Evolutionary conservation across 1,140 invertebrate genomes (phyloP), one percentile per base, ranked within the genome.

Genomic region (Armadillidium nasatum): DNA sequence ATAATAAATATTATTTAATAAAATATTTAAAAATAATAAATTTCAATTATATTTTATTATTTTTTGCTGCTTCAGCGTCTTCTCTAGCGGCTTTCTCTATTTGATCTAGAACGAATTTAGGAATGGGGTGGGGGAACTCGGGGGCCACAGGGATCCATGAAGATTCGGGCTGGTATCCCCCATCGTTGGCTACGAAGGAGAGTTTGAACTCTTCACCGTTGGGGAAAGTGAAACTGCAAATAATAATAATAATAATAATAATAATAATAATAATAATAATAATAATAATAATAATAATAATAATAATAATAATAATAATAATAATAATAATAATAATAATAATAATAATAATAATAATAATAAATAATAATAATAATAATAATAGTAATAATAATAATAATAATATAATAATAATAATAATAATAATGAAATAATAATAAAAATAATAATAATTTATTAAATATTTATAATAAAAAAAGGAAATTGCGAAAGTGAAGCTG

Each of bases 91-190:
- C 77, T 19, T 43, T 50, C 10, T 60, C 73, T 43, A 78, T 78
- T 45, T 78, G 77, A n/a, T 78, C 77, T 9, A 74, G 68, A 11
- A 78, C 77, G 73, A 78, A 78, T 73, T 78, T 54, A 66, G 77
- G 77, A 60, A 78, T 78, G 15, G 66, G 60, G 68, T 78, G 77
- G 22, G 77, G 77, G 33, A 78, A 78, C 19, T 21, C 72, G 10
- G 82, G 81, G 22, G 85, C 87, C 66, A 84, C 84, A 44, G 88
- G 84, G 33, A 88, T 86, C 78, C 84, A 84, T 79, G 86, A 86
- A 81, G 83, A 84, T 76, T 86, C 85, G 33, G 86, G 88, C 71
- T 88, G 87, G 85, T 87, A 89, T 77, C 88, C 88, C 11, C 82
- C 79, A 44, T 75, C 78, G 73, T 85, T 85, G 80, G 86, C 86